Conservation (phyloP, 2,113 vertebrate species). For the Gallinago jamesoni region DNA sequence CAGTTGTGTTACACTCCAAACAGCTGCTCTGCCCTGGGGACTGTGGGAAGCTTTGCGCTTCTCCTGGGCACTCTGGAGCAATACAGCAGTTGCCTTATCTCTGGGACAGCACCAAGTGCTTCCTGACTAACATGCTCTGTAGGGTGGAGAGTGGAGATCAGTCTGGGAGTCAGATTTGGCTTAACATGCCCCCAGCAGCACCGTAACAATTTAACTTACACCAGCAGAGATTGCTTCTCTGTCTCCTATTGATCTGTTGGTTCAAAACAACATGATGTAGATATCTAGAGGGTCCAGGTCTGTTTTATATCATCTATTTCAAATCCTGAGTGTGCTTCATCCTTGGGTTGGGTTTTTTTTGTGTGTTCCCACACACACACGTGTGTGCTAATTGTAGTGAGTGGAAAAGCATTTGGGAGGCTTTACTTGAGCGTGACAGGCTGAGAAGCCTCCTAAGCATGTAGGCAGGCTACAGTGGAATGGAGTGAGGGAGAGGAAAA, state of each 20-base stretch:
- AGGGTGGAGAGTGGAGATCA: not conserved
- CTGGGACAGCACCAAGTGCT: not conserved
- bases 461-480: not conserved
- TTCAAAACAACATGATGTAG: fast-evolving
- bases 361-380: not conserved
- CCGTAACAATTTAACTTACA: fast-evolving
- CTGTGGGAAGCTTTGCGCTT: not conserved
- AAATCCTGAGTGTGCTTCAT: not conserved
- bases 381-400: not conserved
- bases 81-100: not conserved
- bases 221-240: not conserved
- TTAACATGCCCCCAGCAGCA: too few relatives aligned
- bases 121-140: not conserved
- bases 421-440: not conserved
- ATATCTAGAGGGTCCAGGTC: not conserved
- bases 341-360: not conserved
- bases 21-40: not conserved
- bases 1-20: not conserved
- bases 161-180: not conserved
- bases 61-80: not conserved
- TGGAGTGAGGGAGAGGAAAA: not conserved
- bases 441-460: not conserved
- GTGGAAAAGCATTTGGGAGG: not conserved
- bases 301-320: not conserved
- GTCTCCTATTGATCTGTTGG: not conserved